Conservation (phyloP, 2,113 vertebrate genomes). For the Clarias magur region DNA sequence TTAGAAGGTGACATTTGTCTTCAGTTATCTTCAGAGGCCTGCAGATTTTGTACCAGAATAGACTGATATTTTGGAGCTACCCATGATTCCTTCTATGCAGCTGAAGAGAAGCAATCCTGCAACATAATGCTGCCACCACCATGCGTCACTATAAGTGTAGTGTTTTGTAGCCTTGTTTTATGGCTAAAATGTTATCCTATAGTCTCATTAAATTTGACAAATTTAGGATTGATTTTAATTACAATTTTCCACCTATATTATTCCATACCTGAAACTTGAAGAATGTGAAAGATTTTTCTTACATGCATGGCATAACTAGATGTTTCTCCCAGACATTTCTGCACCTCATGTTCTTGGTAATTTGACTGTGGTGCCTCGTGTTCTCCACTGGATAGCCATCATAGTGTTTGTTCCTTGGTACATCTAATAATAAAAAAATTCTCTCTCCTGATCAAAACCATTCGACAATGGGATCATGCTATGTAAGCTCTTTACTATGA, state of each 20-base stretch:
- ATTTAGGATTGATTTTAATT: background rate
- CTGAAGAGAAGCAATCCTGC: background rate
- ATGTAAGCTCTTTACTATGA: background rate
- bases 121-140: background rate
- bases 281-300: background rate
- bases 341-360: background rate
- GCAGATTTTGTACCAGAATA: background rate
- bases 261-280: background rate
- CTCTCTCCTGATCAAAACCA: background rate
- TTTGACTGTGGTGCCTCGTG: background rate
- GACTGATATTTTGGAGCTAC: background rate
- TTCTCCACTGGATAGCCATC: background rate
- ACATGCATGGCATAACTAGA: background rate
- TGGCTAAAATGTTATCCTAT: background rate
- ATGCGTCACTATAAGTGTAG: background rate
- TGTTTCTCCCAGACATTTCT: background rate
- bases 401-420: background rate
- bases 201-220: background rate
- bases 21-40: background rate
- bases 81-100: background rate
- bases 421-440: too few relatives aligned
- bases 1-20: background rate
- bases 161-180: background rate
- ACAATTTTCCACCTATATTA: background rate
- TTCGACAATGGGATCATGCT: background rate